Conservation (phyloP, 2,888 invertebrate species). For the Mythimna pallens region DNA sequence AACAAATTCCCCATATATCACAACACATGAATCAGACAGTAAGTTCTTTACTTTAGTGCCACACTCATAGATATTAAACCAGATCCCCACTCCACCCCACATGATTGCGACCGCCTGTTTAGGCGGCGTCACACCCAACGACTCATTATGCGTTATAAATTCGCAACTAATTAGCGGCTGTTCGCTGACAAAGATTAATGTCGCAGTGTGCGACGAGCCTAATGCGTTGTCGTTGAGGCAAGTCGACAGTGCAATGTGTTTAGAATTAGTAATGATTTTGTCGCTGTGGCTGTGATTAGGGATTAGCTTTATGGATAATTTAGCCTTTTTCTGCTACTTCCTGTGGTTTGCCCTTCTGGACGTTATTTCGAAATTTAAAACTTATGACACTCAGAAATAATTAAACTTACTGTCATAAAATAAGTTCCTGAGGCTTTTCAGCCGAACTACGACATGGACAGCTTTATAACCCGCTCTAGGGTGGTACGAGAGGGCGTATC, state of each 20-base stretch:
- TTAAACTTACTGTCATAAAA: too few species aligned
- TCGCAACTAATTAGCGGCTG: slow-evolving; percentile 73
- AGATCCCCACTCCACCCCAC: slow-evolving; percentile 25
- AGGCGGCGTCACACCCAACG: slow-evolving; percentile 56
- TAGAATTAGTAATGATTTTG: slow-evolving; percentile 50
- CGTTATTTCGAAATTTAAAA: too few species aligned
- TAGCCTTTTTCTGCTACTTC: not conserved
- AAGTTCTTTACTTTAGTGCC: too few species aligned
- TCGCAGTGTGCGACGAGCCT: slow-evolving; percentile 61
- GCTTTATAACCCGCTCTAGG: too few species aligned
- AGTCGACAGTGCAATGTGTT: slow-evolving; percentile 50
- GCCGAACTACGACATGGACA: too few species aligned
- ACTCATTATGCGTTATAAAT: slow-evolving; percentile 72
- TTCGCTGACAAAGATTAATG: slow-evolving; percentile 74
- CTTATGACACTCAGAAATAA: too few species aligned
- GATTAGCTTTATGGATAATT: not conserved
- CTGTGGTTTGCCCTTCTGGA: not conserved
- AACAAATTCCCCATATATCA: too few species aligned
- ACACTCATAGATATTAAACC: slow-evolving; percentile 13
- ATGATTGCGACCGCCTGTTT: slow-evolving; percentile 47
- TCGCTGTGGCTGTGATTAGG: slow-evolving; percentile 16
- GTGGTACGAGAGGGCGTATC: too few species aligned
- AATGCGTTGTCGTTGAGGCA: slow-evolving; percentile 61
- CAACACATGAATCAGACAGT: too few species aligned
- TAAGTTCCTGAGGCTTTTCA: too few species aligned